Base-by-base conservation (phyloP, 2,113 vertebrate genomes). In the Cettia cetti region DNA sequence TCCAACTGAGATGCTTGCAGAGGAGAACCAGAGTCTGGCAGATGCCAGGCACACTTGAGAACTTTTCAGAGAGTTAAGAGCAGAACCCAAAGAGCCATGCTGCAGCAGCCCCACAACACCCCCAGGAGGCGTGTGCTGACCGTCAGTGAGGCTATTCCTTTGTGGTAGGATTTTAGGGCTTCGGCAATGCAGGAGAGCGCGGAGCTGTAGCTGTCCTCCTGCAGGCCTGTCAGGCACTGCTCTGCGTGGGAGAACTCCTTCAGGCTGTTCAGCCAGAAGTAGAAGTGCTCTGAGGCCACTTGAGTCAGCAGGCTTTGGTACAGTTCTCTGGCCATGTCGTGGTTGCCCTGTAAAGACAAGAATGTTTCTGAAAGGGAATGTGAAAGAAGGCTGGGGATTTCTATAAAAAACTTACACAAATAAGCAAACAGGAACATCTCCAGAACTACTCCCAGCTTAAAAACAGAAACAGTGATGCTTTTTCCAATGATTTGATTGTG, bases 261-360 rank as follows among this genome's bases (percentile, higher is more conserved):
- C 97, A 99, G 97, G 95, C 99, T 99, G 95, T 99, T 99, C 60
- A 99, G 98, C 99, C 99, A 99, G 97, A 99, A 99, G 98, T 99
- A 99, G 96, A 99, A 99, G 96, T 99, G 99, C 71, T 99, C 99
- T 0, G 99, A 99, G 13, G 99, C 99, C 74, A 99, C 99, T 2
- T 99, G 98, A 37, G 99, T 99, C 92, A 99, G 98, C 95, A 99
- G 97, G 93, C 99, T 99, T 97, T 99, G 99, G 96, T 99, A 99
- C 44, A 99, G 98, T 72, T 99, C 99, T 59, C 98, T 98, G 94
- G 99, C 99, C 98, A 99, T 99, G 95, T 99, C 98, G 18, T 99
- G 99, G 92, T 99, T 99, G 69, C 99, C 99, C 99, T 99, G 64
- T 65, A 89, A 96, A 2, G 63, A 61, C 60, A 86, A 87, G 53